These are phyloP conservation scores for Euthynnus affinis DNA, from an alignment of 2,797 vertebrate genomes.

Conservation along the genomic window DNA sequence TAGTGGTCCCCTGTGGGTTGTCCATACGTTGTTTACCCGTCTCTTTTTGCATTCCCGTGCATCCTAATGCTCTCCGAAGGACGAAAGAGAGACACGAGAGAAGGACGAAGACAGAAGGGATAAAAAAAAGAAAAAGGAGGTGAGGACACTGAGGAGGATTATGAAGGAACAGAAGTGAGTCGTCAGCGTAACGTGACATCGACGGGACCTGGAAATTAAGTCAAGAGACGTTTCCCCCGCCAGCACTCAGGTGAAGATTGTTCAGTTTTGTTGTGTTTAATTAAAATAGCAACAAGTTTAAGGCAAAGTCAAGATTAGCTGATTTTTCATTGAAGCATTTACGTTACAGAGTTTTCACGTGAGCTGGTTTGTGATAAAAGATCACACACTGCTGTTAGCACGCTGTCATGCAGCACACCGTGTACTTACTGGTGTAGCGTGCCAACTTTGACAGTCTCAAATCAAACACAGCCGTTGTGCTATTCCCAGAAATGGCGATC, in stretches of 20 bases:
- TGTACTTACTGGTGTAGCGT: too few relatives aligned
- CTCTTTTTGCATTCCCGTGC: constrained; percentile 64
- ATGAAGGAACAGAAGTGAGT: constrained; percentile 18
- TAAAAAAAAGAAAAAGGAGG: neutral
- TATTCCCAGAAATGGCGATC: too few relatives aligned
- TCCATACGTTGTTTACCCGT: constrained; percentile 75
- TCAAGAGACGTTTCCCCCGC: neutral
- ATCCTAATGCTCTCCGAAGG: constrained; percentile 69
- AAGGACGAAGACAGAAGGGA: neutral
- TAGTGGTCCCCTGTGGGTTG: constrained; percentile 63
- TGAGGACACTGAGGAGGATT: constrained; percentile 24
- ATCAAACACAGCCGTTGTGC: too few relatives aligned
- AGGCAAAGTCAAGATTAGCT: too few relatives aligned
- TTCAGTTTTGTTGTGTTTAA: too few relatives aligned
- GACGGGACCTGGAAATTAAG: neutral
- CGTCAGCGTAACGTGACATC: constrained; percentile 33
- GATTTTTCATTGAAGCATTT: too few relatives aligned
- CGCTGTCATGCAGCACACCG: too few relatives aligned
- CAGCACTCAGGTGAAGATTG: neutral
- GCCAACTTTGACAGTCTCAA: too few relatives aligned
- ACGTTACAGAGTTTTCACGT: too few relatives aligned
- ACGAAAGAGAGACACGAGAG: constrained; percentile 29
- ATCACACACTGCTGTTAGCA: too few relatives aligned
- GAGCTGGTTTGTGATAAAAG: too few relatives aligned
- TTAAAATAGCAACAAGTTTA: too few relatives aligned